Base-by-base conservation (phyloP, 2,888 invertebrate genomes). In the Cosmia pyralina region DNA sequence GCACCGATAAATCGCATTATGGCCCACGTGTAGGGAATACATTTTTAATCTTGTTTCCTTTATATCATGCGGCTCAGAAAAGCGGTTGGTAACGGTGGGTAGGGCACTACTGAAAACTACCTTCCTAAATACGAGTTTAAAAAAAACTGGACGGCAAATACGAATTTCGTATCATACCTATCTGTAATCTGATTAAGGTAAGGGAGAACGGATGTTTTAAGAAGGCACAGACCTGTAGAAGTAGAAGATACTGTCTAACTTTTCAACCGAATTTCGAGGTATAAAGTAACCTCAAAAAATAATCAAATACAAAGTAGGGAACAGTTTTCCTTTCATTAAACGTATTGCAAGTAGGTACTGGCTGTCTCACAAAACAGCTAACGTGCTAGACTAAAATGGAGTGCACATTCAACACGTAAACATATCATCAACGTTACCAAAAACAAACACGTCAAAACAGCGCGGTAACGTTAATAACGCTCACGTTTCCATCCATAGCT, bases 31-130 rank as follows among this genome's bases (percentile, higher is more conserved):
- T 93, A 89, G 90, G 87, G 95, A 95, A 95, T 96, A 94, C 93
- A 95, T 95, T 95, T 96, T 95, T 96, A 96, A 96, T 96, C 96
- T 93, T 94, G 94, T 95, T 95, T 94, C 94, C 94, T 94, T 93
- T 95, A 93, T 93, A 94, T 93, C 93, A 94, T 92, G 93, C 92
- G 88, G 91, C 92, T 93, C 91, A 92, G 93, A 89, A 92, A 93
- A 92, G 90, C 90, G 89, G 63, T 69, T 46, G 60, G 46, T 78
- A 66, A 63, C 17, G n/a, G 46, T 58, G 55, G 68, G 81, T 86
- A 87, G 85, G 85, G 86, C 81, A 81, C 84, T 81, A 83, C 84
- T 87, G 83, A 84, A 88, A 85, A 81, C 81, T 84, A 83, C 63
- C 76, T 83, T 81, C 70, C 69, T 80, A 79, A 78, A 77, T 72